Base-by-base conservation (phyloP, 2,113 vertebrate genomes). In the Sakesphorus luctuosus region DNA sequence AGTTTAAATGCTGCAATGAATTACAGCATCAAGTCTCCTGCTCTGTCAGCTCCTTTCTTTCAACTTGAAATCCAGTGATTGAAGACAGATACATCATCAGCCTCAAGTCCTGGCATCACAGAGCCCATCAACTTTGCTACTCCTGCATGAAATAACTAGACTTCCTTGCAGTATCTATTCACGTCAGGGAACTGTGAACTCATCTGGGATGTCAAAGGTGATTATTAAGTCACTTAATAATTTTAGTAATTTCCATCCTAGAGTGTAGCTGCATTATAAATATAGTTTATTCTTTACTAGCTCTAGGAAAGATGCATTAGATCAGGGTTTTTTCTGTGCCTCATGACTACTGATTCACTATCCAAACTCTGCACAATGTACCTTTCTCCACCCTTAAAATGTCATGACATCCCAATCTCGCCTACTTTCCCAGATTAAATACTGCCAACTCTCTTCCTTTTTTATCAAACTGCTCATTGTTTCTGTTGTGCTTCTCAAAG, bases 371-470 rank as follows among this genome's bases (percentile, higher is more conserved):
- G 35, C 23, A 67, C 26, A 80, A 20, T 7, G 24, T 67, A 78
- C 47, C 28, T 88, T 77, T 63, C 25, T 18, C 68, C 36, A 78
- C 53, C 18, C 9, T 68, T 18, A 74, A 43, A 88, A 90, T 35
- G 38, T 24, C 29, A 31, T 2, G 25, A 55, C 29, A 46, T 25
- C 13, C 9, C 53, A 28, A 23, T 59, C 86, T 91, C 81, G 23
- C 38, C 12, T 19, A 1, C 75, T 56, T 63, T 74, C 38, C 29
- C 77, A 26, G 20, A 74, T 35, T 61, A 91, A 90, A 73, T 13
- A 44, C 19, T 0, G 0, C 10, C 50, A 15, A 13, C 5, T 58
- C 35, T 44, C 75, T 49, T 76, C 9, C 12, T 74, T 74, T 56
- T 62, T 29, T 63, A 52, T 79, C 36, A 47, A 91, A 56, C 18